Base-by-base conservation (phyloP, 37 sponge, comb jelly and placozoan species). In the Haliclona indistincta region DNA sequence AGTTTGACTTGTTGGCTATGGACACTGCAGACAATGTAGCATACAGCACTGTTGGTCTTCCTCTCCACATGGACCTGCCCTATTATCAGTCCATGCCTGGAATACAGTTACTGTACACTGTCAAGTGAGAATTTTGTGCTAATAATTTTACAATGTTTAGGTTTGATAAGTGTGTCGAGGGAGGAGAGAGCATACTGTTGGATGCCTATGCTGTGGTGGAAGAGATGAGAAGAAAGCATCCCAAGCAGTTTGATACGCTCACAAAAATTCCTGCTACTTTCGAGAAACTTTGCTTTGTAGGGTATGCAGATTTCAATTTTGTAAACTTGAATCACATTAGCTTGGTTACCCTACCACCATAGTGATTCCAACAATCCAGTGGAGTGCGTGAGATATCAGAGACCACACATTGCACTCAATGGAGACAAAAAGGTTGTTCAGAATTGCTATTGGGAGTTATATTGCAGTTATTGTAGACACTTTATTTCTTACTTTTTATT, bases 41-140 rank as follows among this genome's bases (percentile, higher is more conserved):
- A 32, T 86, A 91, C 32, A 86, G 33, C 42, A 15, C 42, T 17
- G 37, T 38, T 0, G 19, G 10, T 2, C 77, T 91, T 17, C 38
- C 43, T 3, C 47, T 68, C 17, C 91, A 91, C 69, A 65, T 81
- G 67, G 91, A 91, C 56, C 43, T 78, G 23, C 29, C 43, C 3
- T 91, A 91, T 53, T 86, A 86, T 64, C 78, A 91, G 47, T 85
- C 91, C 0, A 87, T 83, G 35, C 91, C 91, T 39, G 91, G 91
- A 7, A 29, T 91, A 15, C 87, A 82, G 68, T 34, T 86, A 15
- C 62, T 91, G 3, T 87, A 86, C 68, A 86, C 87, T 25, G 4
- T 91, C 1, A 70, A 69, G 83, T 83, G 39, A n/a, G n/a, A 19
- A 63, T 29, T 32, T 22, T 32, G 35, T 13, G n/a, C n/a, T n/a